Evolutionary conservation across 2,888 invertebrate genomes (phyloP).

Genomic region (Nephrocerus scutellatus): DNA sequence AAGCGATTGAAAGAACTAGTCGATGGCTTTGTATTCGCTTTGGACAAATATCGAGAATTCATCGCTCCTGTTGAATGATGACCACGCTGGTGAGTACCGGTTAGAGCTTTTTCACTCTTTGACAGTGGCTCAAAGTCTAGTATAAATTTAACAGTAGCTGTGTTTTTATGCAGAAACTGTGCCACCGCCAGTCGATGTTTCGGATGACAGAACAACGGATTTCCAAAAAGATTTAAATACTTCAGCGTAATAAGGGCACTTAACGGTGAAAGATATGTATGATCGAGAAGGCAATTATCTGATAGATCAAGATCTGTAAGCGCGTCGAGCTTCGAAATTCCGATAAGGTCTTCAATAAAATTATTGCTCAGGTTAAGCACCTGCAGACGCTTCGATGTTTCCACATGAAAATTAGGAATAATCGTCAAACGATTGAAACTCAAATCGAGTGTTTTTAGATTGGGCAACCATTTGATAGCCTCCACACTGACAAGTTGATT

Average conservation of each 20-base stretch:
- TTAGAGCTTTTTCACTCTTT: conserved; percentile 50
- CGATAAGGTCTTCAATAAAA: conserved; percentile 56
- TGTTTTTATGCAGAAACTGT: conserved; percentile 53
- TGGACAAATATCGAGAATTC: conserved; percentile 4
- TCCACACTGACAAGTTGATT: conserved; percentile 53
- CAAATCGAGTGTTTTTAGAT: conserved; percentile 58
- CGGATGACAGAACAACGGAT: conserved; percentile 58
- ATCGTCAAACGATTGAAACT: conserved; percentile 56
- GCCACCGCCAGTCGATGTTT: conserved; percentile 53
- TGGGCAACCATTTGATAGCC: conserved; percentile 54
- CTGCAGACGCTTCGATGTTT: conserved; percentile 52
- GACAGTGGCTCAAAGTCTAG: conserved; percentile 52
- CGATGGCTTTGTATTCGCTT: conserved; percentile 22
- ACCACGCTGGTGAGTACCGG: conserved; percentile 45
- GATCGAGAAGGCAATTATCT: conserved; percentile 58
- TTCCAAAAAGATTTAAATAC: conserved; percentile 54
- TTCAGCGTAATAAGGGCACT: conserved; percentile 51
- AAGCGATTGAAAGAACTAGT: conserved; percentile 22
- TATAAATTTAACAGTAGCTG: conserved; percentile 52
- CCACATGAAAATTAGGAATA: conserved; percentile 54
- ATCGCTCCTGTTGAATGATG: conserved; percentile 17
- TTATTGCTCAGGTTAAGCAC: conserved; percentile 58
- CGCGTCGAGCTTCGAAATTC: conserved; percentile 52
- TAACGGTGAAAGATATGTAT: conserved; percentile 52
- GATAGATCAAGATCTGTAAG: conserved; percentile 57